Evolutionary conservation across 2,888 invertebrate genomes (phyloP).

Genomic region (Eristalis tenax): DNA sequence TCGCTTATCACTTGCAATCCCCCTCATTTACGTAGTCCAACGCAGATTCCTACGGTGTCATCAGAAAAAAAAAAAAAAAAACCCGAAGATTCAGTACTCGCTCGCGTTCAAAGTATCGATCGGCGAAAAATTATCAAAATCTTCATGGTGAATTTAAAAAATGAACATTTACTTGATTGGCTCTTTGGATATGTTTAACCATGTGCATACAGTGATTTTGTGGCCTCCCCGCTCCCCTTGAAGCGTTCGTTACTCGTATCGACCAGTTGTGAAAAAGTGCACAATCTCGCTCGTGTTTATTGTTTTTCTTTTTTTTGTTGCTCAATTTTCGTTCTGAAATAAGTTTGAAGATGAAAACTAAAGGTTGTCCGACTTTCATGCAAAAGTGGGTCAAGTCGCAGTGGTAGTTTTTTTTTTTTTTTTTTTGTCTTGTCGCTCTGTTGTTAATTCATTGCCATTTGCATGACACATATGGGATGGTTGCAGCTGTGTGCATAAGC

Average conservation of each 20-base stretch:
- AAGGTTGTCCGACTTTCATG: slow-evolving; percentile 15
- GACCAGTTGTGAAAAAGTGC: slow-evolving; percentile 47
- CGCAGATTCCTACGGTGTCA: slow-evolving; percentile 10
- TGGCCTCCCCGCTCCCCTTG: background rate
- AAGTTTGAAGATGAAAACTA: slow-evolving; percentile 18
- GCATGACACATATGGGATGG: slow-evolving; percentile 12
- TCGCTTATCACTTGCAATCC: background rate
- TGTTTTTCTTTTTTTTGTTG: background rate
- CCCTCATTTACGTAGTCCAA: background rate
- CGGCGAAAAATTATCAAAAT: slow-evolving; percentile 50
- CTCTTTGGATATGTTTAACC: slow-evolving; percentile 3
- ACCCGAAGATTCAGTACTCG: slow-evolving; percentile 39
- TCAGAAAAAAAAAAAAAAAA: background rate
- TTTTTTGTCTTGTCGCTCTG: background rate
- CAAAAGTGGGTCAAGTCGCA: slow-evolving; percentile 65
- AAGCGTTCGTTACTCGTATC: background rate
- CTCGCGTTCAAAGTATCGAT: slow-evolving; percentile 61
- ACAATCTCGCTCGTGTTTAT: slow-evolving; percentile 25
- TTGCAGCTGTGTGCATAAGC: background rate
- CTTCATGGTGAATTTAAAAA: slow-evolving; percentile 25
- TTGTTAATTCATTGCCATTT: slow-evolving; percentile 36
- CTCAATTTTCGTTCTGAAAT: background rate
- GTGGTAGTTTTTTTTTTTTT: slow-evolving; percentile 20
- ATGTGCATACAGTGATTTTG: slow-evolving; percentile 34
- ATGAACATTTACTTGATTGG: slow-evolving; percentile 9